Base-by-base conservation (phyloP, 2,797 vertebrate genomes). In the Pampus argenteus region DNA sequence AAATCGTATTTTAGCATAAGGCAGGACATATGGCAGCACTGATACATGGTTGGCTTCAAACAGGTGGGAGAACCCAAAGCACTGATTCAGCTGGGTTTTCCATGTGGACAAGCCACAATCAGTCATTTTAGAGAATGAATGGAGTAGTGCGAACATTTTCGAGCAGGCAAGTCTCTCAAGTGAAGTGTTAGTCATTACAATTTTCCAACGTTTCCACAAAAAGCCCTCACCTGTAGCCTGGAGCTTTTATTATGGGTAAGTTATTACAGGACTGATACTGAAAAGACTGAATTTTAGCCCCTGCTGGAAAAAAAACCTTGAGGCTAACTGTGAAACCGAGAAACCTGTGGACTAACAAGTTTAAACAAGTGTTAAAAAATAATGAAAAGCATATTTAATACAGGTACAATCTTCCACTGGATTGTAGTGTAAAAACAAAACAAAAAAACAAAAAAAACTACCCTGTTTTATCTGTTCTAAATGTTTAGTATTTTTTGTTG, bases 401-500 rank as follows among this genome's bases (percentile, higher is more conserved):
- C 42, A 54, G n/a, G 29, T 9, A 10, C 42, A 56, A 6, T 48
- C 6, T 8, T 28, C 25, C 9, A 9, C 48, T 63, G 55, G 45
- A 44, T 9, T 51, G 28, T 31, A 18, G 25, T 40, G 22, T 34
- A 9, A 55, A 28, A 20, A n/a, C 9, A 42, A 5, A 18, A 45
- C n/a, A 2, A 0, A 8, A 20, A 36, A 36, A 11, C 5, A 72
- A 63, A 50, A 34, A 42, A n/a, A n/a, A n/a, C n/a, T n/a, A n/a
- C n/a, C n/a, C n/a, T n/a, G n/a, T n/a, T 11, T 42, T 20, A 3
- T 58, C 52, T 51, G 26, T 23, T 40, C 18, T 74, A 57, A 67
- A 49, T 76, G 22, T 68, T 40, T 56, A n/a, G 31, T 70, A 23
- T 79, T 71, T 82, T 36, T 68, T 71, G 25, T 58, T 80, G 26